Base-by-base conservation (phyloP, 2,888 invertebrate genomes). In the Drosophila subsilvestris region DNA sequence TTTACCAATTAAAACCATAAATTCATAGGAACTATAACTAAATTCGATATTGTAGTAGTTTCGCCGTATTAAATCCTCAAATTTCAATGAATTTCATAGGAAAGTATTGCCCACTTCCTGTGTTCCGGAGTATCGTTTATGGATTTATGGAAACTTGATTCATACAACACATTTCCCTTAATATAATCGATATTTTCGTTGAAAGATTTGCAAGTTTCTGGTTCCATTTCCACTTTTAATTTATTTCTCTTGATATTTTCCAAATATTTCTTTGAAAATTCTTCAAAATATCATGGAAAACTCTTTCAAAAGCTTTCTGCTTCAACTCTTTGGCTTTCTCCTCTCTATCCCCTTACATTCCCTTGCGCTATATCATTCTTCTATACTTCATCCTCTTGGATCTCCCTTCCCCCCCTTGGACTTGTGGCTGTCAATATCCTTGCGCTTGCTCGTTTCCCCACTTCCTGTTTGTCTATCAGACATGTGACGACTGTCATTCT, bases 341-440 rank as follows among this genome's bases (percentile, higher is more conserved):
- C 17, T 47, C 27, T n/a, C 10, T 6, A 12, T 18, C 27, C 12
- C 9, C 9, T 17, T n/a, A 7, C 9, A 17, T 17, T 44, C 20
- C 20, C n/a, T 27, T n/a, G 22, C 37, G 2, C 6, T 37, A n/a
- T 37, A 14, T 14, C 37, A 37, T 37, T 37, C 14, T 6, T 37
- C 37, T 1, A 37, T 1, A 1, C 32, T 12, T 37, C 12, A 37
- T 37, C 1, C 32, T 6, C 6, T 14, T 12, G n/a, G 37, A 1
- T 2, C 32, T 9, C 10, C 18, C 18, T 1, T 7, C 18, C 50
- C 0, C 29, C 12, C 14, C 43, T 22, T 49, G 17, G 67, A 56
- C 60, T 65, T 63, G 55, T 63, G 68, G n/a, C 66, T 79, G 85
- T 78, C 82, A 75, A 79, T 85, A 71, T 61, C 45, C 51, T 43